These are phyloP conservation scores for Bergia puertoricense DNA, from an alignment of 92 coral and sea anemone genomes.

Conservation along the genomic window DNA sequence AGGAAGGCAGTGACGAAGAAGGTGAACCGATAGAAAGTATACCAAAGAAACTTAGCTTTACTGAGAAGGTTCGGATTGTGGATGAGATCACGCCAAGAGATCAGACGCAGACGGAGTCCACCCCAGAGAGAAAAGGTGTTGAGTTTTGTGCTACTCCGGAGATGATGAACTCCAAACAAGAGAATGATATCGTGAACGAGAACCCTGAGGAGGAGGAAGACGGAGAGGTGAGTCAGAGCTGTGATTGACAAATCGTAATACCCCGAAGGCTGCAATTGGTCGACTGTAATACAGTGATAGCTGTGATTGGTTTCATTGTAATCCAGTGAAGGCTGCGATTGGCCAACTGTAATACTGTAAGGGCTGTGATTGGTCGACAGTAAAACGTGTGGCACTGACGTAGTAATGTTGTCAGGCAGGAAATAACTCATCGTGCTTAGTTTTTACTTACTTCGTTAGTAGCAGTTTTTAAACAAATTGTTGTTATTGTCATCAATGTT, in stretches of 20 bases:
- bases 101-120: constrained; percentile 19
- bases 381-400: no score
- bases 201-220: constrained; percentile 61
- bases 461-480: no score
- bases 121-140: constrained; percentile 64
- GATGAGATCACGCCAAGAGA: constrained; percentile 63
- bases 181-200: constrained; percentile 32
- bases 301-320: neutral
- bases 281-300: neutral
- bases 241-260: neutral
- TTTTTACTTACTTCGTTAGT: no score
- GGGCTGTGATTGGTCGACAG: neutral
- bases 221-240: constrained; percentile 29
- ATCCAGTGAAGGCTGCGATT: neutral
- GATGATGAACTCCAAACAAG: constrained; percentile 32
- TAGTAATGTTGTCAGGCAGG: no score
- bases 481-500: no score
- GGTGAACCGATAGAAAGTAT: constrained; percentile 60
- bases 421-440: no score
- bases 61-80: constrained; percentile 48
- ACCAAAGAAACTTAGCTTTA: constrained; percentile 68
- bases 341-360: neutral
- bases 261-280: neutral
- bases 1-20: constrained; percentile 71
- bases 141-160: constrained; percentile 60